Evolutionary conservation across 1,140 invertebrate genomes (phyloP).

Genomic region (Brachionus rubens): DNA sequence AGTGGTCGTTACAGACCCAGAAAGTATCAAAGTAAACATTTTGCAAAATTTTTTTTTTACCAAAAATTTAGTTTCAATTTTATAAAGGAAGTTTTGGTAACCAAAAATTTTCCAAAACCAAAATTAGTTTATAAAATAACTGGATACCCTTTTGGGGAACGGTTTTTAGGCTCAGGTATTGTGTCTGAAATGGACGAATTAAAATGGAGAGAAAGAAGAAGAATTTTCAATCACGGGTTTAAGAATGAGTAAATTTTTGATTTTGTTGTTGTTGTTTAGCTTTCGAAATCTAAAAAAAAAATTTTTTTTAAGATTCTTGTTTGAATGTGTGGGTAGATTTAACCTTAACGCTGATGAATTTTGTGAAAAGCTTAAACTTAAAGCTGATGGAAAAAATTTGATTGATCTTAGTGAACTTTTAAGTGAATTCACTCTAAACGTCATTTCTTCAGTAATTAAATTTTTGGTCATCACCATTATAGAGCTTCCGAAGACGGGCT

Average conservation of each 20-base stretch:
- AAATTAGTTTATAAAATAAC: not conserved
- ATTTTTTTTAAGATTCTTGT: too few species aligned
- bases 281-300: not conserved
- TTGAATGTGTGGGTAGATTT: not conserved
- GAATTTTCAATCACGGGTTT: not conserved
- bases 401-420: not conserved
- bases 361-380: not conserved
- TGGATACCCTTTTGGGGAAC: not conserved
- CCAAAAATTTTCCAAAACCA: not conserved
- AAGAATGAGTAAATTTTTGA: conserved; percentile 11
- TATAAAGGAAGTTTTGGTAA: not conserved
- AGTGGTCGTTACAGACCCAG: not conserved
- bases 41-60: not conserved
- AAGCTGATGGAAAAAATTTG: not conserved
- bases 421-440: not conserved
- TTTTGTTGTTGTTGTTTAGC: not conserved
- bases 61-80: not conserved
- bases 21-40: not conserved
- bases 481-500: too few species aligned
- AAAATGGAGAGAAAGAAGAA: not conserved
- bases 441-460: not conserved
- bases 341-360: not conserved
- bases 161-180: not conserved
- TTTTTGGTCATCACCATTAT: too few species aligned
- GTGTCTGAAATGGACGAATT: not conserved